Percentiles rank a stretch among this genome's conserved stretches.
phyloP scores from a whole-genome alignment of 2,888 invertebrate species.

The Polymixis flavicincta region DNA sequence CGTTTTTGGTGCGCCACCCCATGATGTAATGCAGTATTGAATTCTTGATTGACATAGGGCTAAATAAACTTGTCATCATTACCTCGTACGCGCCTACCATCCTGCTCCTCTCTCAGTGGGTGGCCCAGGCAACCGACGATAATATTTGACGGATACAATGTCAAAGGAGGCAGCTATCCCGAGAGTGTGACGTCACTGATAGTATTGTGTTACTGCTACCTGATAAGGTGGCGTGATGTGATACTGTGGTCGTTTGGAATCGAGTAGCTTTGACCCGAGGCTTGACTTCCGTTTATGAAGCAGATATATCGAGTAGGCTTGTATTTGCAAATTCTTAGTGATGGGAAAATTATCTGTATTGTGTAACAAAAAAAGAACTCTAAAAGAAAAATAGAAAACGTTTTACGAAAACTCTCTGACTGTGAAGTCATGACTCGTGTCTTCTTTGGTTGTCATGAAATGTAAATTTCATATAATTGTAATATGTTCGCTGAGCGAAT shows the following conservation, averaged over 20 bases:
- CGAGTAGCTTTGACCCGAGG: constrained; percentile 1
- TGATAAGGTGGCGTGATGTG: neutral
- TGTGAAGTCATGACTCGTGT: neutral
- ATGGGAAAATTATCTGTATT: neutral
- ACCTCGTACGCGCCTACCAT: neutral
- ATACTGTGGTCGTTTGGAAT: neutral
- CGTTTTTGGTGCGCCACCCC: too few species aligned
- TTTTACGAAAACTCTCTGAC: neutral
- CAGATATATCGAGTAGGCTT: neutral
- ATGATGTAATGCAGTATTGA: too few species aligned
- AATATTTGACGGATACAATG: constrained; percentile 14
- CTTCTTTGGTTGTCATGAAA: neutral
- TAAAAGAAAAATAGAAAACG: neutral
- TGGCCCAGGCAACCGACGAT: constrained; percentile 5
- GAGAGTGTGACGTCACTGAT: neutral
- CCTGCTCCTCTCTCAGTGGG: constrained; percentile 10
- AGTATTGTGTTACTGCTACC: constrained; percentile 20
- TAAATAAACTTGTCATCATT: too few species aligned
- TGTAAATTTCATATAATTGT: neutral
- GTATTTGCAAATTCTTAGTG: neutral
- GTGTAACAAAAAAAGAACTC: neutral
- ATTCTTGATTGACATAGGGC: too few species aligned
- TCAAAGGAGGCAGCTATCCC: constrained; percentile 25
- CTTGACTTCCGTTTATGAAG: constrained; percentile 6
- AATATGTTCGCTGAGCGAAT: neutral